Percentiles rank a stretch among this genome's conserved stretches.
These are phyloP conservation scores for Chloroclysta siterata DNA, from an alignment of 2,888 invertebrate genomes.

Conservation along the genomic window DNA sequence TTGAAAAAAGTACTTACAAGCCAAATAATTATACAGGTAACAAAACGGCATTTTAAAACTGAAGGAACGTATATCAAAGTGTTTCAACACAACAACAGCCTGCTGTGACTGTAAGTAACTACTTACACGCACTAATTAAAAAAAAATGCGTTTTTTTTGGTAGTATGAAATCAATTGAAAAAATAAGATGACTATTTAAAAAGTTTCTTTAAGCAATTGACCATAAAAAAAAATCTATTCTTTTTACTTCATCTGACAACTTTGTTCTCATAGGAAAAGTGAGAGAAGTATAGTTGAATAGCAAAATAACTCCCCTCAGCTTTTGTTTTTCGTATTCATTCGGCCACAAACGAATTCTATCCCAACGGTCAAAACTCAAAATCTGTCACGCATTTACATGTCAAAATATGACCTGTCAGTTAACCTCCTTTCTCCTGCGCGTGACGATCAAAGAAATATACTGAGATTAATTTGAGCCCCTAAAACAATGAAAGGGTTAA, in stretches of 20 bases:
- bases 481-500: slow-evolving; percentile 77
- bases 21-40: not conserved
- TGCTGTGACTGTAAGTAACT: too few species aligned
- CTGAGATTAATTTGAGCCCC: slow-evolving; percentile 80
- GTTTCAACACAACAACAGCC: too few species aligned
- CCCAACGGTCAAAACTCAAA: slow-evolving; percentile 43
- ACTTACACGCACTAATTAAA: too few species aligned
- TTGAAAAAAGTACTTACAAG: not conserved
- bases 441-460: slow-evolving; percentile 80
- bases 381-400: slow-evolving; percentile 66
- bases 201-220: too few species aligned
- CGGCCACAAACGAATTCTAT: slow-evolving; percentile 18
- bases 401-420: slow-evolving; percentile 66
- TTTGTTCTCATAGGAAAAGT: too few species aligned
- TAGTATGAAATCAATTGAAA: too few species aligned
- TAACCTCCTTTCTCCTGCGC: slow-evolving; percentile 63
- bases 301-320: not conserved
- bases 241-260: too few species aligned
- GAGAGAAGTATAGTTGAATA: too few species aligned
- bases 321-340: slow-evolving; percentile 8
- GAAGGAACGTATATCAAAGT: too few species aligned
- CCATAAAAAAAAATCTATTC: too few species aligned
- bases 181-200: too few species aligned
- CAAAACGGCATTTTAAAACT: not conserved
- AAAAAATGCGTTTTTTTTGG: too few species aligned